phyloP scores from a whole-genome alignment of 2,113 vertebrate genomes.

The Lichenostomus cassidix region DNA sequence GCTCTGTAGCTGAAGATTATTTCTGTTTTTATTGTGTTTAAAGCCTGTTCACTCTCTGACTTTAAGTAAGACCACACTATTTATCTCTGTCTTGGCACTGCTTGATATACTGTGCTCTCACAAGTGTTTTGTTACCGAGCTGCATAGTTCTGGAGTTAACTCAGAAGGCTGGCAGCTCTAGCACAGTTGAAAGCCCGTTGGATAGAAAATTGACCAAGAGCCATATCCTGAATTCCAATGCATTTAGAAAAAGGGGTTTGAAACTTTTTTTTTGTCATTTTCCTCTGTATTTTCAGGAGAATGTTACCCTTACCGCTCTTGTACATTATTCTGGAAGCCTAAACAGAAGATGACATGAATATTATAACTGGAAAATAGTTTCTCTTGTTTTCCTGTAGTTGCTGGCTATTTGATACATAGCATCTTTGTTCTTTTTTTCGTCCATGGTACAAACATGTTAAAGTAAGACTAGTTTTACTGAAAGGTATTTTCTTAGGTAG shows the following conservation, averaged over 20 bases:
- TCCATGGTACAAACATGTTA: fast-evolving
- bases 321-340: background rate
- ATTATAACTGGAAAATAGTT: background rate
- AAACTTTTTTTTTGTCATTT: background rate
- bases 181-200: background rate
- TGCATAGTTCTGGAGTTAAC: constrained; percentile 21
- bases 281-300: background rate
- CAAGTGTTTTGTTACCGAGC: constrained; percentile 40
- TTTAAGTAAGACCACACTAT: background rate
- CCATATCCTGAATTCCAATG: background rate
- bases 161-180: constrained; percentile 2
- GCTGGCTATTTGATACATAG: background rate
- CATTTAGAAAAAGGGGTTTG: background rate
- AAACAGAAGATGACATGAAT: background rate
- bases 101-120: constrained; percentile 1
- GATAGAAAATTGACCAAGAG: background rate
- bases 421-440: background rate
- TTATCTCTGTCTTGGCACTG: constrained; percentile 13
- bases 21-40: constrained; percentile 2
- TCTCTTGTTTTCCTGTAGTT: background rate
- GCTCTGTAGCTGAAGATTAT: background rate
- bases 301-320: background rate
- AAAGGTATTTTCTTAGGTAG: background rate
- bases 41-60: background rate
- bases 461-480: background rate